These are phyloP conservation scores for Nemopilema nomurai DNA, from an alignment of 30 jellyfish, hydroid and myxozoan species.

Conservation along the genomic window DNA sequence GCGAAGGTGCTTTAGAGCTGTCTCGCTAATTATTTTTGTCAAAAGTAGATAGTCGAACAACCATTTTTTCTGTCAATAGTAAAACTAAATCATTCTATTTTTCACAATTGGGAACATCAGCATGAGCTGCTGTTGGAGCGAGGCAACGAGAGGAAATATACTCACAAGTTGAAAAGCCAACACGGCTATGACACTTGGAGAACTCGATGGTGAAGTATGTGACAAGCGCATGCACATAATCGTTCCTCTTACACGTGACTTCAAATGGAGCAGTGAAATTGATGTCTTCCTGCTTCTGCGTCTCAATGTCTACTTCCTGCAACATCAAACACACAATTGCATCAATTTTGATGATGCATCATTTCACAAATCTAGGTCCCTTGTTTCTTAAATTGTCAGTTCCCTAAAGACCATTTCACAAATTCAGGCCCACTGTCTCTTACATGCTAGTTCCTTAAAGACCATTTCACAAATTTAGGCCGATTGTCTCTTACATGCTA, in stretches of 20 bases:
- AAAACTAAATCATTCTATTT: no score
- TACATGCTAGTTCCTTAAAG: no score
- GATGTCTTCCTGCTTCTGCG: constrained; percentile 83
- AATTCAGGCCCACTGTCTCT: no score
- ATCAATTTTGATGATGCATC: no score
- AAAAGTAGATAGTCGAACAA: neutral
- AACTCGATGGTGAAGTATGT: constrained; percentile 90
- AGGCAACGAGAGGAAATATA: neutral
- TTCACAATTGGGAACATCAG: neutral
- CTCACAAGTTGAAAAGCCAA: constrained; percentile 94
- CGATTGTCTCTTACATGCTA: no score
- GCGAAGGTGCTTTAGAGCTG: neutral
- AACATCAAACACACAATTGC: no score
- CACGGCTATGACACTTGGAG: constrained; percentile 90
- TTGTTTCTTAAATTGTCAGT: no score
- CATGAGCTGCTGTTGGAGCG: neutral
- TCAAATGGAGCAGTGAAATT: constrained; percentile 83
- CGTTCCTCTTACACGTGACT: constrained; percentile 78
- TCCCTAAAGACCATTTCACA: no score
- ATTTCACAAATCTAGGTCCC: no score
- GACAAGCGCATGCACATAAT: constrained; percentile 97
- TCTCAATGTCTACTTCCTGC: constrained; percentile 86
- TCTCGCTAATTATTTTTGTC: neutral
- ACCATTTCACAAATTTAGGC: no score
- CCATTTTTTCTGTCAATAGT: neutral